Evolutionary conservation across 2,888 invertebrate species (phyloP).

Genomic region (Ryuthela nishihirai): DNA sequence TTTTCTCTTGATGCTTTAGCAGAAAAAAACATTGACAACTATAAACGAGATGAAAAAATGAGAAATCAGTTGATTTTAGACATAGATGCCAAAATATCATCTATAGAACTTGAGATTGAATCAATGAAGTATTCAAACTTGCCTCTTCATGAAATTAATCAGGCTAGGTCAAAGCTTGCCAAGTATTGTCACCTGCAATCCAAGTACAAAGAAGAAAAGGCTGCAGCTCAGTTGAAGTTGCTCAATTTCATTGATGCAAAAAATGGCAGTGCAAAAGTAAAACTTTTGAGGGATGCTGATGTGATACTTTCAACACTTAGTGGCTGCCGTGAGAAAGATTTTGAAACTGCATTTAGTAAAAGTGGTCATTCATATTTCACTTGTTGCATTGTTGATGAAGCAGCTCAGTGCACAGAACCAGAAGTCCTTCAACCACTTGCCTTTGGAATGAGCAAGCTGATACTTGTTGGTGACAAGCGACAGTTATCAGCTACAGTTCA

Average conservation of each 20-base stretch:
- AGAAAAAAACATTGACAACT: not conserved
- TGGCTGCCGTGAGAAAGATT: constrained; percentile 49
- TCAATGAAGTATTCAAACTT: not conserved
- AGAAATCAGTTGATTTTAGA: not conserved
- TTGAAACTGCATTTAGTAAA: constrained; percentile 13
- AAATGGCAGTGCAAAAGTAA: too few species aligned
- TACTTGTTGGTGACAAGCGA: constrained; percentile 76
- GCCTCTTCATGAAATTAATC: not conserved
- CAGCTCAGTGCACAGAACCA: constrained; percentile 79
- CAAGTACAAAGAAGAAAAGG: too few species aligned
- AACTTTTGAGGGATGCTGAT: constrained; percentile 56
- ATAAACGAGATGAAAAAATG: not conserved
- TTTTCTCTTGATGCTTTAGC: constrained; percentile 60
- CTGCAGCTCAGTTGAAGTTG: too few species aligned
- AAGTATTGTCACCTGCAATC: too few species aligned
- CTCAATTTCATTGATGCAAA: not conserved
- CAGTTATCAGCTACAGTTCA: constrained; percentile 77
- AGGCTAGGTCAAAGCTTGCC: too few species aligned
- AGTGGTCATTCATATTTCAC: constrained; percentile 24
- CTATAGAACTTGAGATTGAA: not conserved
- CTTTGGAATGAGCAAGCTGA: constrained; percentile 55
- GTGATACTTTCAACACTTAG: constrained; percentile 68
- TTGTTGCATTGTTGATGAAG: constrained; percentile 78
- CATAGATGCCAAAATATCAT: constrained; percentile 5
- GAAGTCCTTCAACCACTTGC: constrained; percentile 12